A percentile compares a stretch with the other conserved stretches of the same genome.
Evolutionary conservation across 2,888 invertebrate genomes (phyloP).

Genomic region (Lithosia quadra): DNA sequence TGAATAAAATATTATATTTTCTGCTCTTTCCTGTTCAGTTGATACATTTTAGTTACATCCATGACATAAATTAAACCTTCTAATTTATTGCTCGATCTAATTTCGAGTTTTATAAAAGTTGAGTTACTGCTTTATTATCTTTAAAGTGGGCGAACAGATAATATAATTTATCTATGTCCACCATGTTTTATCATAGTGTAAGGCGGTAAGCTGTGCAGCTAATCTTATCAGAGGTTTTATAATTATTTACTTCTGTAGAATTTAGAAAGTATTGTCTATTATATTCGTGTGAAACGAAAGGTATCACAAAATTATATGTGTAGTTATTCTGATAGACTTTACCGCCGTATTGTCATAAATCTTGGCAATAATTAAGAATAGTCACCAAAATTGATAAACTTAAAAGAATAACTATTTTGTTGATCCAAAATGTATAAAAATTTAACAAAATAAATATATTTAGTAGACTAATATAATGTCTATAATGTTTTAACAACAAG

Average conservation of each 20-base stretch:
- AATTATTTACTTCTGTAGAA: slow-evolving; percentile 42
- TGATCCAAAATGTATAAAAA: no score
- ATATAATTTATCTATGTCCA: slow-evolving; percentile 61
- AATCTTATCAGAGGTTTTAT: slow-evolving; percentile 52
- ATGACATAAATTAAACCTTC: slow-evolving; percentile 28
- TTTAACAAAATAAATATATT: no score
- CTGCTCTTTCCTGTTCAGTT: slow-evolving; percentile 26
- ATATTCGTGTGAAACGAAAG: slow-evolving; percentile 14
- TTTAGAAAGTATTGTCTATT: slow-evolving; percentile 6
- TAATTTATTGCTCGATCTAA: slow-evolving; percentile 27
- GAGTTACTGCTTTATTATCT: slow-evolving; percentile 49
- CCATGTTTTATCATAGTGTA: slow-evolving; percentile 54
- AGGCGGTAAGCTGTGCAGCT: slow-evolving; percentile 45
- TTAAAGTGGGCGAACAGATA: slow-evolving; percentile 47
- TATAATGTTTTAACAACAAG: no score
- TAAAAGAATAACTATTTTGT: no score
- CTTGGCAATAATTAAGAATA: no score
- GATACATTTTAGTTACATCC: slow-evolving; percentile 28
- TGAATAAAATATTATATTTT: slow-evolving; percentile 24
- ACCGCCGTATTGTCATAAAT: background rate
- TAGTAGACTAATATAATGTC: no score
- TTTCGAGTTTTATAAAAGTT: slow-evolving; percentile 30
- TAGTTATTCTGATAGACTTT: background rate
- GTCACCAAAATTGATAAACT: no score
- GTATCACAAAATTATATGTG: background rate